Evolutionary conservation across 2,113 vertebrate genomes (phyloP).

Genomic region (Eulemur macaco): DNA sequence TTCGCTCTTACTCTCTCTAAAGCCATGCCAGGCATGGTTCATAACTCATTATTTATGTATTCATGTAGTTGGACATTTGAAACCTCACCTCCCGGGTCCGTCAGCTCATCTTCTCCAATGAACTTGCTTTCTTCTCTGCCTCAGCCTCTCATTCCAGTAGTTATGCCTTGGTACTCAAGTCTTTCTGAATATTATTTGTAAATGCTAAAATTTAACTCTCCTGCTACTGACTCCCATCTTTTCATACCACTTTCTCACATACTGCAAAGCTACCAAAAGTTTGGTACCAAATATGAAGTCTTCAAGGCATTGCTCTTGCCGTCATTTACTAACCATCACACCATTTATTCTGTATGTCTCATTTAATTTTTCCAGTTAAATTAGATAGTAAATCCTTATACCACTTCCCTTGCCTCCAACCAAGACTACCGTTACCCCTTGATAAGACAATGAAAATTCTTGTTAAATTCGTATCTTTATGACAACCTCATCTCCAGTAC

Average conservation of each 20-base stretch:
- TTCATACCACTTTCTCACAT: not conserved
- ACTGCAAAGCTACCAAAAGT: not conserved
- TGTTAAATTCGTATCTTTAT: not conserved
- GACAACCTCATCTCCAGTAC: accelerated
- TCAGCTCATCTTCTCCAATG: not conserved
- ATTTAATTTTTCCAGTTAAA: not conserved
- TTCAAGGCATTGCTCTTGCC: not conserved
- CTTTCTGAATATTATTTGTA: not conserved
- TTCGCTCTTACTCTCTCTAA: not conserved
- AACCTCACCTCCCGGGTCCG: accelerated
- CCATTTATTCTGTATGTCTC: accelerated
- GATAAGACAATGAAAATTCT: accelerated
- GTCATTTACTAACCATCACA: not conserved
- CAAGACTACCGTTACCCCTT: not conserved
- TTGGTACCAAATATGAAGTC: not conserved
- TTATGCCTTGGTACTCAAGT: not conserved
- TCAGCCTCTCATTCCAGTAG: not conserved
- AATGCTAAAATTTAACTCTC: too few relatives aligned
- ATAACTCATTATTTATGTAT: not conserved
- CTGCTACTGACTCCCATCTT: not conserved
- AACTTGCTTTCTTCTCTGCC: accelerated
- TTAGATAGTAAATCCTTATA: not conserved
- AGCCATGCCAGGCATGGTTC: accelerated
- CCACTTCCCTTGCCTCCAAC: accelerated
- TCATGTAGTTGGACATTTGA: not conserved